These are phyloP conservation scores for Eupithecia inturbata DNA, from an alignment of 2,888 invertebrate species.

Conservation along the genomic window DNA sequence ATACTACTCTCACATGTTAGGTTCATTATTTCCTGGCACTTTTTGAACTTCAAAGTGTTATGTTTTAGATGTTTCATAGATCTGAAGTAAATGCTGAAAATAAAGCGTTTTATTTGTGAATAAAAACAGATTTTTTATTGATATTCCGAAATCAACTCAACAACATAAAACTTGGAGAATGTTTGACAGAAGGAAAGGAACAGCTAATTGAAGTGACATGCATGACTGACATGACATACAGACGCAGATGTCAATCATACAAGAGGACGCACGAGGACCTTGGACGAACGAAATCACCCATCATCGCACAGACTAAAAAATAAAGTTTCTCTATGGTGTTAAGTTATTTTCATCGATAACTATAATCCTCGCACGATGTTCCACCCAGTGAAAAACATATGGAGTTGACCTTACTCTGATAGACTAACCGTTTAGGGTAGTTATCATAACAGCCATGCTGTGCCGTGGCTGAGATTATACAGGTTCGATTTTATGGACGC, in stretches of 20 bases:
- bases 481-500: no score
- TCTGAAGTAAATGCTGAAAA: constrained; percentile 13
- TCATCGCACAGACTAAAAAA: constrained; percentile 1
- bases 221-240: background rate
- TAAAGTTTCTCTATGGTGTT: background rate
- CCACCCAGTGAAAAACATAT: no score
- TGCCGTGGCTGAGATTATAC: no score
- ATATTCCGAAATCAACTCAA: constrained; percentile 61
- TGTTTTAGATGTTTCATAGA: constrained; percentile 19
- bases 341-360: background rate
- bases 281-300: background rate
- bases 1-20: constrained; percentile 67
- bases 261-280: background rate
- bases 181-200: constrained; percentile 36
- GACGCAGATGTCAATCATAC: constrained; percentile 70
- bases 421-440: no score
- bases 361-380: background rate
- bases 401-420: no score
- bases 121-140: constrained; percentile 16
- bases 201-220: background rate
- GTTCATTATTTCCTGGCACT: constrained; percentile 55
- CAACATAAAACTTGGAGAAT: constrained; percentile 81
- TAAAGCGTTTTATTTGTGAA: background rate
- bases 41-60: constrained; percentile 46
- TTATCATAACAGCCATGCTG: no score